These are phyloP conservation scores for Bujurquina vittata DNA, from an alignment of 2,113 vertebrate genomes.

Conservation along the genomic window DNA sequence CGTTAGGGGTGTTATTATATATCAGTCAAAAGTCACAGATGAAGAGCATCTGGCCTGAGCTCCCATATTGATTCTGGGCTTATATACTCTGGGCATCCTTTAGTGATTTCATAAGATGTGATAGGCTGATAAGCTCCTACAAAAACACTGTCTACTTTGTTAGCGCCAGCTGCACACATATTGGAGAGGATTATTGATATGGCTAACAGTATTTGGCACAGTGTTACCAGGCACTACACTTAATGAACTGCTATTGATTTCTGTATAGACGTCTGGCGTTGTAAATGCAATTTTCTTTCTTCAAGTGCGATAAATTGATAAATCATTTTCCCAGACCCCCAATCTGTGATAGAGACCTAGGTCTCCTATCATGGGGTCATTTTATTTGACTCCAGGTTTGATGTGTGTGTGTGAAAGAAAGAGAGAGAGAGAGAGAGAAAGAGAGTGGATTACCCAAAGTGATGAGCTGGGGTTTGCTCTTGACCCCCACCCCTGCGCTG, in stretches of 20 bases:
- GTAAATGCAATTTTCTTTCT: conserved; percentile 73
- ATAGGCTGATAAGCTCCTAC: conserved; percentile 79
- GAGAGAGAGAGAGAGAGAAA: not conserved
- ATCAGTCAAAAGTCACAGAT: conserved; percentile 80
- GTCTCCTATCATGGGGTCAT: conserved; percentile 59
- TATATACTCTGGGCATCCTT: conserved; percentile 77
- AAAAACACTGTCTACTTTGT: conserved; percentile 78
- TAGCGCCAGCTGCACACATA: conserved; percentile 76
- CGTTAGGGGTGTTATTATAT: conserved; percentile 74
- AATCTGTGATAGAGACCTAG: conserved; percentile 55
- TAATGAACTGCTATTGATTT: conserved; percentile 82
- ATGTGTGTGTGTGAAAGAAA: not conserved
- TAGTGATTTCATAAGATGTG: conserved; percentile 79
- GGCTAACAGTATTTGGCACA: conserved; percentile 78
- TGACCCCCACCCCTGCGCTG: conserved; percentile 91
- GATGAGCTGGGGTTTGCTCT: conserved; percentile 92
- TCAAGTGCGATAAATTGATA: conserved; percentile 76
- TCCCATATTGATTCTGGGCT: conserved; percentile 76
- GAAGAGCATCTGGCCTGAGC: conserved; percentile 74
- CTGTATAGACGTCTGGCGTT: conserved; percentile 59
- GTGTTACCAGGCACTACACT: conserved; percentile 78
- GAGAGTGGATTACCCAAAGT: conserved; percentile 87
- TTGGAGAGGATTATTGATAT: conserved; percentile 81
- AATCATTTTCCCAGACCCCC: conserved; percentile 69
- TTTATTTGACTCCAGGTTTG: conserved; percentile 56